A percentile compares a stretch with the other conserved stretches of the same genome.
Conservation (phyloP, 2,113 vertebrate species). For the Lagenorhynchus albirostris region DNA sequence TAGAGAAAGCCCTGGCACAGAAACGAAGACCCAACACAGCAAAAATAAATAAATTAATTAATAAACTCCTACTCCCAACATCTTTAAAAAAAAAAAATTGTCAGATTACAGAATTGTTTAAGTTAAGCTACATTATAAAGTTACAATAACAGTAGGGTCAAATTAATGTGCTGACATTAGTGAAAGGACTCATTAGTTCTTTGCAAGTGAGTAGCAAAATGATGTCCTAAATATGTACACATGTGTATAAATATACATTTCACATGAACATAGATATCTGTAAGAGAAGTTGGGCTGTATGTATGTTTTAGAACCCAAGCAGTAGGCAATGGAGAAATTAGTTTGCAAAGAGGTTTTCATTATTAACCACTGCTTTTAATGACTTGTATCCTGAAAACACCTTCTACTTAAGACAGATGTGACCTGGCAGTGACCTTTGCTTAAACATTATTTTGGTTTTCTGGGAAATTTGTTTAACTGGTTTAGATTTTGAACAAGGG, state of each 20-base stretch:
- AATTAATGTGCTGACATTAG: background rate
- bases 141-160: background rate
- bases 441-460: conserved; percentile 15
- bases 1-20: too few relatives aligned
- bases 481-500: background rate
- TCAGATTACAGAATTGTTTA: background rate
- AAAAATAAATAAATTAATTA: too few relatives aligned
- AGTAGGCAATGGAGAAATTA: background rate
- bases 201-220: background rate
- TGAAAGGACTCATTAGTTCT: background rate
- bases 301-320: background rate
- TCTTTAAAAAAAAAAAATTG: background rate
- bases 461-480: background rate
- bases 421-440: background rate
- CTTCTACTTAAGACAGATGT: background rate
- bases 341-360: background rate
- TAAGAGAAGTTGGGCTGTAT: background rate
- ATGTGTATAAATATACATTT: background rate
- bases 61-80: too few relatives aligned
- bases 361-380: background rate
- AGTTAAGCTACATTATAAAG: background rate
- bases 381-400: background rate
- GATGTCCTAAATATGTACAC: background rate
- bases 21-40: too few relatives aligned
- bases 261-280: background rate